Base-by-base conservation (phyloP, 53 echinoderm and acorn worm species). In the Zoroaster sp. region DNA sequence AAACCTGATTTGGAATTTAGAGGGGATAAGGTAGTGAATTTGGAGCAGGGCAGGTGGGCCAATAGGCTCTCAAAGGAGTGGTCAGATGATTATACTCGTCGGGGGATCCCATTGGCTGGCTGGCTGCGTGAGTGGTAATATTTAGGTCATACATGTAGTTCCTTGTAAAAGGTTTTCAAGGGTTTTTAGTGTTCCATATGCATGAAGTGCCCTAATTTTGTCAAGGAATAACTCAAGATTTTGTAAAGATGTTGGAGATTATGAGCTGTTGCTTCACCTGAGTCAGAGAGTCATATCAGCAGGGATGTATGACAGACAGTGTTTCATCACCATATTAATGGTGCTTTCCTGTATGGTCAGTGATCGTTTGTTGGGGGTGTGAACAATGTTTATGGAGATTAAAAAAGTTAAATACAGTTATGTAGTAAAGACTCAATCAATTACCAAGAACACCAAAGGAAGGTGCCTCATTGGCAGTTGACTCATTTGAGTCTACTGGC, bases 1-100 rank as follows among this genome's bases (percentile, higher is more conserved):
- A 82, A 82, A 82, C 82, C 82, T 42, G 82, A 82, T 82, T 82
- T 78, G 78, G 78, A 51, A 78, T 78, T 78, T 43, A 53, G 67
- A 67, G 69, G 83, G 85, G 85, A 85, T 85, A 85, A 85, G 44
- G 36, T 45, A 28, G 9, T 66, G 72, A 85, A 71, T 85, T 66
- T 81, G 63, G 66, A 67, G 8, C 81, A 30, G 35, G 81, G 68
- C 49, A 79, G 79, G 79, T n/a, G 30, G 70, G 85, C 85, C 85
- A 85, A 85, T 85, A 36, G 85, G 85, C 71, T 32, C 49, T 44
- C 52, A 17, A 3, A n/a, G 35, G 34, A 85, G 30, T 14, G 70
- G 71, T 71, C 83, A 80, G 6, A 44, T 69, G 67, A 69, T 46
- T 36, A 67, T 42, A 44, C 68, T 6, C 18, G 13, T 17, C n/a